Evolutionary conservation across 2,888 invertebrate species (phyloP).

Genomic region (Liodrosophila aerea): DNA sequence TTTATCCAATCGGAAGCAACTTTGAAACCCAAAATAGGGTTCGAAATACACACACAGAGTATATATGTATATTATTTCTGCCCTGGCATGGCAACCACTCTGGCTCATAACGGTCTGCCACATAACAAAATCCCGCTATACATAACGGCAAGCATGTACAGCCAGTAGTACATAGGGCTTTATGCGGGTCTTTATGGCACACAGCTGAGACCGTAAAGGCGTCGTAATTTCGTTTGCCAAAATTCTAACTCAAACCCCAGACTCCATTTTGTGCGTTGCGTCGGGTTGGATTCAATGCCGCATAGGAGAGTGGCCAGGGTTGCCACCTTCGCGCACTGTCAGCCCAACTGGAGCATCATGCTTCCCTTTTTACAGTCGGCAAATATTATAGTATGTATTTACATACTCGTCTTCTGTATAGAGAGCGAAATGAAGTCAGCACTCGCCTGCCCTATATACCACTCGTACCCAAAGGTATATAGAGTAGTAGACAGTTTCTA

Average conservation of each 20-base stretch:
- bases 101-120: background rate
- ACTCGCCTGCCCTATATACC: slow-evolving; percentile 65
- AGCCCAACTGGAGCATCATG: no score
- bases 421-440: slow-evolving; percentile 61
- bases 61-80: slow-evolving; percentile 25
- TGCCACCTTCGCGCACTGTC: background rate
- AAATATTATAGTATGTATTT: background rate
- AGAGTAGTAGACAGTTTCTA: no score
- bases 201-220: slow-evolving; percentile 65
- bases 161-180: slow-evolving; percentile 14
- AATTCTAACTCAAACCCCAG: slow-evolving; percentile 73
- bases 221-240: slow-evolving; percentile 75
- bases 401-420: slow-evolving; percentile 6
- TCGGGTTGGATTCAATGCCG: background rate
- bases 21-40: slow-evolving; percentile 79
- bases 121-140: background rate
- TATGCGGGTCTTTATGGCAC: slow-evolving; percentile 50
- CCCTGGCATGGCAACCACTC: slow-evolving; percentile 60
- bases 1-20: slow-evolving; percentile 80
- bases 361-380: background rate
- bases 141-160: slow-evolving; percentile 20
- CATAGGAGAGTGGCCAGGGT: background rate
- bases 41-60: slow-evolving; percentile 46
- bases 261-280: slow-evolving; percentile 66
- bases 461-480: slow-evolving; percentile 8